These are phyloP conservation scores for Yponomeuta evonymella DNA, from an alignment of 2,888 invertebrate species.

Conservation along the genomic window DNA sequence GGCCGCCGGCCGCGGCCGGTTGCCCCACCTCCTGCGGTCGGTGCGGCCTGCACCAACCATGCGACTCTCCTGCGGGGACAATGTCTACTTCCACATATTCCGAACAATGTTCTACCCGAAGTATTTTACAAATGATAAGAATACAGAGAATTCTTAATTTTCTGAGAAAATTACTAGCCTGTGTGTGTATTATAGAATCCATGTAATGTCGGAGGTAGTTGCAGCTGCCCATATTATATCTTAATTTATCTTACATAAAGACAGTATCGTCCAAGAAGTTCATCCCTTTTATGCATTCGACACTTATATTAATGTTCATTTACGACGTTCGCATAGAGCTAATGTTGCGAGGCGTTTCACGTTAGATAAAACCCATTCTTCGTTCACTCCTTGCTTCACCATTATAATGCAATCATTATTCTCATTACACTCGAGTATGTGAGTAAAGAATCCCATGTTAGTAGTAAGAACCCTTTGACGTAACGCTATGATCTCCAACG, in stretches of 20 bases:
- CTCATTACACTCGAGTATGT: not conserved
- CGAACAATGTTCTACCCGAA: too few species aligned
- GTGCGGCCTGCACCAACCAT: not conserved
- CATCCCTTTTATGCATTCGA: too few species aligned
- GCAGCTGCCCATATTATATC: too few species aligned
- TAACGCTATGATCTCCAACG: not conserved
- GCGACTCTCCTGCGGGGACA: too few species aligned
- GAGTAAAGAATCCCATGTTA: not conserved
- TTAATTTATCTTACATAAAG: too few species aligned
- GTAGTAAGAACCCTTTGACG: not conserved
- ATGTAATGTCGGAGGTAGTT: too few species aligned
- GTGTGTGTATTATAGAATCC: too few species aligned
- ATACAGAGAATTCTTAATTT: too few species aligned
- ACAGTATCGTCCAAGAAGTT: too few species aligned
- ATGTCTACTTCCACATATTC: too few species aligned
- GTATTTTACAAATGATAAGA: too few species aligned
- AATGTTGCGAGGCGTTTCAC: not conserved
- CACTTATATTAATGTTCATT: not conserved
- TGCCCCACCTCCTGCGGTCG: not conserved
- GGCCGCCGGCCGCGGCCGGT: not conserved
- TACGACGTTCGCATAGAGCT: not conserved
- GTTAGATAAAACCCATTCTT: not conserved
- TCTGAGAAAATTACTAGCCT: too few species aligned
- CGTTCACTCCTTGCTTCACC: not conserved
- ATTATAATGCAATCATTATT: conserved; percentile 1